These are phyloP conservation scores for Erpetoichthys calabaricus DNA, from an alignment of 2,797 vertebrate genomes.

Conservation along the genomic window DNA sequence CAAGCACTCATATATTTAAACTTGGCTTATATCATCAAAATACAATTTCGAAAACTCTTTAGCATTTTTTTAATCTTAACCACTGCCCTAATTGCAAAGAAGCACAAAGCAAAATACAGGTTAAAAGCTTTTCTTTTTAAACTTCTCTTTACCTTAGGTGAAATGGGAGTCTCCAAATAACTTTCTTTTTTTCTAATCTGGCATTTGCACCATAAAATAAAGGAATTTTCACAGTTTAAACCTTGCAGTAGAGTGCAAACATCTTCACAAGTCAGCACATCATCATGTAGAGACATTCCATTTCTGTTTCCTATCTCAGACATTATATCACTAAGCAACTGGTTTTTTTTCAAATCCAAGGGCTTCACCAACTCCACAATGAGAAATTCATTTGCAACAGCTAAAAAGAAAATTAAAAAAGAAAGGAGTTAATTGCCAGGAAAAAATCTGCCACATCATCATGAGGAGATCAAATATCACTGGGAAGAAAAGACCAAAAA, in stretches of 20 bases:
- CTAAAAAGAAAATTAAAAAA: constrained; percentile 34
- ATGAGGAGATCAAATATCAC: constrained; percentile 6
- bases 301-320: constrained; percentile 52
- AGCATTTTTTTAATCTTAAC: too few species aligned
- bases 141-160: too few species aligned
- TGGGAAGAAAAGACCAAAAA: not conserved
- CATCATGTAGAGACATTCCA: constrained; percentile 31
- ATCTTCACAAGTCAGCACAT: constrained; percentile 48
- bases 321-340: constrained; percentile 60
- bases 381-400: constrained; percentile 55
- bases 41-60: too few species aligned
- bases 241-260: constrained; percentile 48
- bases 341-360: constrained; percentile 48
- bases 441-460: constrained; percentile 12
- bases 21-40: too few species aligned
- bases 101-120: too few species aligned
- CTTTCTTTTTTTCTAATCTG: too few species aligned
- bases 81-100: too few species aligned
- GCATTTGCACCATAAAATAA: constrained; percentile 17
- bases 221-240: constrained; percentile 33
- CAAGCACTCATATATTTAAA: too few species aligned
- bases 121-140: too few species aligned
- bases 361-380: constrained; percentile 59
- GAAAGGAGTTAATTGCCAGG: constrained; percentile 8
- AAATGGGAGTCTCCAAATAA: too few species aligned